Percentiles rank a stretch among this genome's conserved stretches.
Conservation (phyloP, 2,113 vertebrate species). For the Nestor notabilis region DNA sequence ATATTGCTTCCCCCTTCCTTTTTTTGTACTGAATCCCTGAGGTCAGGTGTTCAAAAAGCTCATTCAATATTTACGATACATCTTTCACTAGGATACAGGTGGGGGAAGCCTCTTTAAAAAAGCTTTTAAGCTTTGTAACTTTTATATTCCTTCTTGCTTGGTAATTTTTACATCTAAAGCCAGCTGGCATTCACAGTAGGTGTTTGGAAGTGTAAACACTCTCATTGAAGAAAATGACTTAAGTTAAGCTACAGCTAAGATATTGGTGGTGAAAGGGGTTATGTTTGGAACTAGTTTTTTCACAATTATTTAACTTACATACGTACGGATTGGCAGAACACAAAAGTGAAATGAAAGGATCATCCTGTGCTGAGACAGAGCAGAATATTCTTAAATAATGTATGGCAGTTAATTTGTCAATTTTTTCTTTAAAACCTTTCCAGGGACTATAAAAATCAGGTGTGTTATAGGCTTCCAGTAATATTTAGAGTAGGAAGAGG, state of each 20-base stretch:
- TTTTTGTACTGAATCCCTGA: background rate
- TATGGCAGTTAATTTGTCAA: background rate
- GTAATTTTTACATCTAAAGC: background rate
- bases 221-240: background rate
- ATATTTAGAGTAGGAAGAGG: background rate
- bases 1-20: background rate
- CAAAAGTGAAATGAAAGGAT: background rate
- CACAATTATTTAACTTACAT: background rate
- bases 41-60: conserved; percentile 7
- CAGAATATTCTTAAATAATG: background rate
- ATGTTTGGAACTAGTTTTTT: background rate
- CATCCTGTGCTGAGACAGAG: background rate
- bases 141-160: background rate
- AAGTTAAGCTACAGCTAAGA: background rate
- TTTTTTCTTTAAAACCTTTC: background rate
- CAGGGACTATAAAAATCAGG: background rate
- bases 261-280: background rate
- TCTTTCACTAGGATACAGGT: background rate
- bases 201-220: background rate
- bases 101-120: background rate
- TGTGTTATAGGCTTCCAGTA: background rate
- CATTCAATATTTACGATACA: background rate
- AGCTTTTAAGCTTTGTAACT: background rate
- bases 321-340: background rate
- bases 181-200: background rate